phyloP scores from a whole-genome alignment of 1,140 invertebrate genomes.

The Metopolophium dirhodum region DNA sequence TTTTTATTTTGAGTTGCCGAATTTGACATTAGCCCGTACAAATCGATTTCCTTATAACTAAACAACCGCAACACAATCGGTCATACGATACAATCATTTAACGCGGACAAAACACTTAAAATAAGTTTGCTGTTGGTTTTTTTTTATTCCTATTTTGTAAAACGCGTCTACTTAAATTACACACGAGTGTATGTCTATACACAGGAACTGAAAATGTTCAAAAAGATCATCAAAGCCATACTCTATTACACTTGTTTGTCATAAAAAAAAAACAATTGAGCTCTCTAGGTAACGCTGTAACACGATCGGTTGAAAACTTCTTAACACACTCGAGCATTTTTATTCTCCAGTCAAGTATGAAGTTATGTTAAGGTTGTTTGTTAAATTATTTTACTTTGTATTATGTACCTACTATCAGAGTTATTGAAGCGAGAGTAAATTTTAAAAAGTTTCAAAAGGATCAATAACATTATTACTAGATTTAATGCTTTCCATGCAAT shows the following conservation, averaged over 20 bases:
- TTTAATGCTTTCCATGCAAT: conserved; percentile 11
- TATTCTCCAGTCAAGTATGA: background rate
- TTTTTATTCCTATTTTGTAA: background rate
- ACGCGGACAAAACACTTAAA: background rate
- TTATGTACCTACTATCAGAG: background rate
- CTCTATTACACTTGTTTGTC: background rate
- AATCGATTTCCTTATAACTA: background rate
- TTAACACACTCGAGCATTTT: background rate
- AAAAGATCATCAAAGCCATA: background rate
- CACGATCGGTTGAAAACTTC: conserved; percentile 24
- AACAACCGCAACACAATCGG: background rate
- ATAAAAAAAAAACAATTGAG: background rate
- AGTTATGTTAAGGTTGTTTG: conserved; percentile 37
- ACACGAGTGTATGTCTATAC: background rate
- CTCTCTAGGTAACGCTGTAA: background rate
- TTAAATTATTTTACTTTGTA: conserved; percentile 45
- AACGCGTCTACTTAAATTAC: background rate
- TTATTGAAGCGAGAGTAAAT: conserved; percentile 33
- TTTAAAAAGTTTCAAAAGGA: conserved; percentile 32
- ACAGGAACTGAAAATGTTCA: background rate
- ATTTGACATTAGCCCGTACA: background rate
- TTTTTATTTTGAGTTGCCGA: background rate
- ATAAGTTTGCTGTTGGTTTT: background rate
- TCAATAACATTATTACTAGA: conserved; percentile 39
- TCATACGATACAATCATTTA: background rate